A percentile compares a stretch with the other conserved stretches of the same genome.
Conservation (phyloP, 2,113 vertebrate species). For the Phainopepla nitens region DNA sequence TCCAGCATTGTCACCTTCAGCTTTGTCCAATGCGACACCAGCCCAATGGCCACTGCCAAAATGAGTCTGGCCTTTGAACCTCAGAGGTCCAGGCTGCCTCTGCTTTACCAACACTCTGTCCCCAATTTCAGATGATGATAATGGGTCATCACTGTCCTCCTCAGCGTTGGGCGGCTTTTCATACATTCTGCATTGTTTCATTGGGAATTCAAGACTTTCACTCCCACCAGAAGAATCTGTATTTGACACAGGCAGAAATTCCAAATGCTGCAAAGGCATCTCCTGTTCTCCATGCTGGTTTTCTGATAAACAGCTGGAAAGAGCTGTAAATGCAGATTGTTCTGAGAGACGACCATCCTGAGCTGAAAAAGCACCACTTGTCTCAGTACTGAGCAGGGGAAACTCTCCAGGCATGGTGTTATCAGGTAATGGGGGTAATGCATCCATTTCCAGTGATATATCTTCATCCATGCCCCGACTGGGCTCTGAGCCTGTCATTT, state of each 20-base stretch:
- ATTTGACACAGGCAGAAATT: background rate
- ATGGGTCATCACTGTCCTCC: background rate
- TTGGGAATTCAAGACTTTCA: background rate
- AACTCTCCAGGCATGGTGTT: background rate
- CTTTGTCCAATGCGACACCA: slow-evolving; percentile 48
- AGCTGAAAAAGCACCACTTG: background rate
- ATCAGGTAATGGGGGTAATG: slow-evolving; percentile 44
- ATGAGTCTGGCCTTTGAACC: slow-evolving; percentile 22
- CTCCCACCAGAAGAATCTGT: background rate
- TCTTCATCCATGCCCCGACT: slow-evolving; percentile 45
- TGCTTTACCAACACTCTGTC: slow-evolving; percentile 56
- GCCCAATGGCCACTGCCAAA: slow-evolving; percentile 56
- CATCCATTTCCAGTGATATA: slow-evolving; percentile 26
- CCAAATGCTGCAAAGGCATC: background rate
- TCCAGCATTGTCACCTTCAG: slow-evolving; percentile 38
- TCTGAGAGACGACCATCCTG: background rate
- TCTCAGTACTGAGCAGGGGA: background rate
- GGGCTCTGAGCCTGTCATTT: background rate
- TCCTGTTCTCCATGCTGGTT: background rate
- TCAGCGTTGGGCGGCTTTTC: background rate
- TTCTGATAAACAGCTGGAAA: background rate
- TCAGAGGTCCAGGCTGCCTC: slow-evolving; percentile 28
- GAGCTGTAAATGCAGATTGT: background rate
- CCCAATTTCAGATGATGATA: slow-evolving; percentile 22
- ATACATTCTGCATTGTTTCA: background rate